Evolutionary conservation across 2,113 vertebrate species (phyloP).

Genomic region (Probosciger aterrimus): DNA sequence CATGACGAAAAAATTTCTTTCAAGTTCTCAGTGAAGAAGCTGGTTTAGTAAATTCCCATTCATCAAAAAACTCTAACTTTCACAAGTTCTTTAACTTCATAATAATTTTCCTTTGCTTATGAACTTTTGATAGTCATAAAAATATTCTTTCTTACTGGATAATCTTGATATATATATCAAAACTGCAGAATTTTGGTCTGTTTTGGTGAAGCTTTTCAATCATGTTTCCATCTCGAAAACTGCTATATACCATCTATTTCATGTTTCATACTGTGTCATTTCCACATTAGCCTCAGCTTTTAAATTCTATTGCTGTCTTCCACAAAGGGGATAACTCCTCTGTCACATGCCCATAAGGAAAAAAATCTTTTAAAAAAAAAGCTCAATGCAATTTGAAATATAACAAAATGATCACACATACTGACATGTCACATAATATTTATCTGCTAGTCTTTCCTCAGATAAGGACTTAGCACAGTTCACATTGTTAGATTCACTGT

Average conservation of each 20-base stretch:
- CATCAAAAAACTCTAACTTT: not conserved
- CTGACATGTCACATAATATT: not conserved
- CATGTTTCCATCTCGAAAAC: not conserved
- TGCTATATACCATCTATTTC: not conserved
- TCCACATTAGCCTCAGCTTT: not conserved
- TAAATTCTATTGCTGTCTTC: not conserved
- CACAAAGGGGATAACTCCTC: not conserved
- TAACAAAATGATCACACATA: not conserved
- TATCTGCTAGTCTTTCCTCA: not conserved
- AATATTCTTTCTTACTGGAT: not conserved
- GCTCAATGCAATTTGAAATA: not conserved
- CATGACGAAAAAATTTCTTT: not conserved
- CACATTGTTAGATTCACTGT: not conserved
- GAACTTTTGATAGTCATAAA: not conserved
- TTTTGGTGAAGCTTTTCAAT: not conserved
- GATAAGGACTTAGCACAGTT: not conserved
- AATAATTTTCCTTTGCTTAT: not conserved
- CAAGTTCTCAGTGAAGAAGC: not conserved
- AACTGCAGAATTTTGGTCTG: not conserved
- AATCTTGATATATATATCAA: not conserved
- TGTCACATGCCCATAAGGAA: not conserved
- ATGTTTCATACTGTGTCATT: not conserved
- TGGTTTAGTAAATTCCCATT: not conserved
- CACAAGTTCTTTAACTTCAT: not conserved
- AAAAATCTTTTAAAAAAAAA: not conserved